These are phyloP conservation scores for Triplophysa bombifrons DNA, from an alignment of 2,797 vertebrate genomes.

Conservation along the genomic window DNA sequence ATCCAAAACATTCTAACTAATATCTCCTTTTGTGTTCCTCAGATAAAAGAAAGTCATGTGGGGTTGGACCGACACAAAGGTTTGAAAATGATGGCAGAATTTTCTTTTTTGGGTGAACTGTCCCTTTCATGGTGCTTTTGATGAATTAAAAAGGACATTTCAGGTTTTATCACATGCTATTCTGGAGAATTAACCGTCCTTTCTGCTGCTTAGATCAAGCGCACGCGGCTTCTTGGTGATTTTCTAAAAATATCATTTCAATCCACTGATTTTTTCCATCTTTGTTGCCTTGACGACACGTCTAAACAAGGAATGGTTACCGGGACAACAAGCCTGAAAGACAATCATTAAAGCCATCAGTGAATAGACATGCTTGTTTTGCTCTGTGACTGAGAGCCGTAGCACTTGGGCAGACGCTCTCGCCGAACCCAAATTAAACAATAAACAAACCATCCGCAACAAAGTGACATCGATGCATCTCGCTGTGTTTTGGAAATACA, in stretches of 20 bases:
- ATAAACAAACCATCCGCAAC: conserved; percentile 44
- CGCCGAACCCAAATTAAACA: conserved; percentile 50
- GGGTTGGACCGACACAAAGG: background rate
- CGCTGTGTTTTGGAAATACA: background rate
- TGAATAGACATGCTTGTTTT: conserved; percentile 48
- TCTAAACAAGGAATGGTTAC: conserved; percentile 82
- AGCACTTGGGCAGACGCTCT: conserved; percentile 40
- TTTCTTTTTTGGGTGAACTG: background rate
- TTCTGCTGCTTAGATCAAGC: conserved; percentile 57
- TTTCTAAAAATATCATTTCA: conserved; percentile 74
- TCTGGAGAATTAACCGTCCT: conserved; percentile 49
- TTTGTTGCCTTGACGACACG: conserved; percentile 83
- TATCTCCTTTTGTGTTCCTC: background rate
- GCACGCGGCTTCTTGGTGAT: conserved; percentile 72
- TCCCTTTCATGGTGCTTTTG: background rate
- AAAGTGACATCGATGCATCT: conserved; percentile 18
- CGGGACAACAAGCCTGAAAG: conserved; percentile 78
- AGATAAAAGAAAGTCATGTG: background rate
- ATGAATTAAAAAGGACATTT: conserved; percentile 15
- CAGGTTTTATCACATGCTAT: conserved; percentile 36
- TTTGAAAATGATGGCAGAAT: background rate
- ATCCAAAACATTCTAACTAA: background rate
- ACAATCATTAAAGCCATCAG: conserved; percentile 56
- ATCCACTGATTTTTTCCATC: conserved; percentile 65
- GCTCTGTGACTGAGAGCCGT: conserved; percentile 36